These are phyloP conservation scores for Osmerus mordax DNA, from an alignment of 2,113 vertebrate species.

Conservation along the genomic window DNA sequence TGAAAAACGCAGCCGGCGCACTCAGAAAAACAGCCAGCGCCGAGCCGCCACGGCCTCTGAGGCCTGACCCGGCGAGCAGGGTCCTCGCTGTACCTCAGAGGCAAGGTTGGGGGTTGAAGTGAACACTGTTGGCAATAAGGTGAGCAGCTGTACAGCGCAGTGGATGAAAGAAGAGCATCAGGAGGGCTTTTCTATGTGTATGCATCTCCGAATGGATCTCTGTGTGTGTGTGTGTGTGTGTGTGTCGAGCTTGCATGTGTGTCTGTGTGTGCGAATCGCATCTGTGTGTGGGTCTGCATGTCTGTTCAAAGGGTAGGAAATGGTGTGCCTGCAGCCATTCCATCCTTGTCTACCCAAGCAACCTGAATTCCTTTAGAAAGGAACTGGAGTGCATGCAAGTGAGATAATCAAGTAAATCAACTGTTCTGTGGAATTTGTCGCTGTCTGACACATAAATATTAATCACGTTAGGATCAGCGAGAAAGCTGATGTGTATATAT, in stretches of 20 bases:
- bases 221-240: background rate
- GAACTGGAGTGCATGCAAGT: conserved; percentile 66
- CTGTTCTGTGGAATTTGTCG: conserved; percentile 26
- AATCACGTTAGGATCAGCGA: conserved; percentile 57
- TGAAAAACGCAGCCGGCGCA: conserved; percentile 1
- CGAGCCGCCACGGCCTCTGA: conserved; percentile 2
- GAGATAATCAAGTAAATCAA: conserved; percentile 74
- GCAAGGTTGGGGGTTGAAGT: conserved; percentile 64
- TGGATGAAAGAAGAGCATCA: conserved; percentile 67
- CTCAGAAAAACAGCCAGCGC: background rate
- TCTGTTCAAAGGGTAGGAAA: conserved; percentile 33
- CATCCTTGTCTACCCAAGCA: conserved; percentile 49
- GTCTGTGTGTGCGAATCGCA: conserved; percentile 6
- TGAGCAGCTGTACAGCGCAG: conserved; percentile 70
- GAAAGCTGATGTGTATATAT: conserved; percentile 19
- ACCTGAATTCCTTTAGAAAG: conserved; percentile 70
- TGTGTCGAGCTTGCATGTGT: conserved; percentile 1
- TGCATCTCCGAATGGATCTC: conserved; percentile 6
- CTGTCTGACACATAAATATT: conserved; percentile 60
- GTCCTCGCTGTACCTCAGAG: conserved; percentile 53
- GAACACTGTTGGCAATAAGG: conserved; percentile 68
- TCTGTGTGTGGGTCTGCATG: conserved; percentile 41
- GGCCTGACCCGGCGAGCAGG: conserved; percentile 10
- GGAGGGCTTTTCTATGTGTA: conserved; percentile 49
- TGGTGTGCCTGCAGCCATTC: conserved; percentile 57